Conservation (phyloP, 2,113 vertebrate genomes). For the Noturus placidus region DNA sequence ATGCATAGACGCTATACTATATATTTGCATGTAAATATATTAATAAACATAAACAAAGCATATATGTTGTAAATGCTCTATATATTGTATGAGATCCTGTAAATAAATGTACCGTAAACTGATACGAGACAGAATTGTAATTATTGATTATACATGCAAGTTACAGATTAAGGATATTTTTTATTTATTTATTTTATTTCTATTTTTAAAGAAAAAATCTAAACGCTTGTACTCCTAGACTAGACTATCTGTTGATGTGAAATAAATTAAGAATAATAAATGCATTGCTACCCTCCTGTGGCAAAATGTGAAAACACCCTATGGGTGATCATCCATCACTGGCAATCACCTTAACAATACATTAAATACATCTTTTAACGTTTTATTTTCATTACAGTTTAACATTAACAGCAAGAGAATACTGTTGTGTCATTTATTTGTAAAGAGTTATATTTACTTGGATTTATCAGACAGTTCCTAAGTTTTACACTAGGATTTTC, state of each 20-base stretch:
- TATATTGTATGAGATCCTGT: neutral
- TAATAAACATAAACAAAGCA: neutral
- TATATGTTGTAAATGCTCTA: neutral
- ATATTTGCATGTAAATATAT: too few relatives aligned
- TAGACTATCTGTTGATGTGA: neutral
- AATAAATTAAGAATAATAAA: constrained; percentile 11
- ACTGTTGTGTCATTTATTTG: neutral
- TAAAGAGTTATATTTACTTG: neutral
- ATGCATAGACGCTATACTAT: too few relatives aligned
- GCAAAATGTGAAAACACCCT: constrained; percentile 1
- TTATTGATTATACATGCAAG: neutral
- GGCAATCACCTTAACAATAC: neutral
- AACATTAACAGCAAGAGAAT: neutral
- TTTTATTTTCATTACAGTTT: neutral
- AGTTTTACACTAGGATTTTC: neutral
- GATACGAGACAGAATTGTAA: neutral
- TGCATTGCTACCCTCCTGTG: constrained; percentile 21
- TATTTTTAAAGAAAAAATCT: neutral
- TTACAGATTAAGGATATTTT: neutral
- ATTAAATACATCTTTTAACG: neutral
- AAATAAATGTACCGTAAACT: neutral
- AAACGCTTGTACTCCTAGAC: neutral
- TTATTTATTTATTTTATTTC: neutral
- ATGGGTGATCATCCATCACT: neutral
- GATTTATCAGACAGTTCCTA: neutral